phyloP scores from a whole-genome alignment of 2,113 vertebrate genomes.

The Rana temporaria region DNA sequence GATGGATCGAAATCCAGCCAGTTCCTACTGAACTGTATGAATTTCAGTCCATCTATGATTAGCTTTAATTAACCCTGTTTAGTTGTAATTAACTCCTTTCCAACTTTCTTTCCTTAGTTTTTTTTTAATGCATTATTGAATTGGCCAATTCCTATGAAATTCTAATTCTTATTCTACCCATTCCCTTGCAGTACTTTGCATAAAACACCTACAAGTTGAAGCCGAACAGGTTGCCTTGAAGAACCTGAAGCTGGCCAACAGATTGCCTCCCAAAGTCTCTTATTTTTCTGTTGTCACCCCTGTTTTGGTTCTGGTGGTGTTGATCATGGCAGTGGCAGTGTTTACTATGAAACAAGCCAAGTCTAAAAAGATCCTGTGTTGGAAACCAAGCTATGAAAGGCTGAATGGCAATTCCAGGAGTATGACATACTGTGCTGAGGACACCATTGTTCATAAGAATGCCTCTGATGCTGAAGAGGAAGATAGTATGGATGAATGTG shows the following conservation, averaged over 20 bases:
- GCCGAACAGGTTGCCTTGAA: conserved; percentile 51
- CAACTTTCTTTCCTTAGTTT: too few relatives aligned
- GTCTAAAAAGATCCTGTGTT: conserved; percentile 73
- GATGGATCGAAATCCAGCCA: too few relatives aligned
- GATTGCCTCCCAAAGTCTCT: conserved; percentile 60
- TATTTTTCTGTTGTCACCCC: conserved; percentile 67
- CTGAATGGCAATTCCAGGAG: conserved; percentile 66
- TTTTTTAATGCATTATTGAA: too few relatives aligned
- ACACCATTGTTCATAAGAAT: conserved; percentile 6
- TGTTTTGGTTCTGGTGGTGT: conserved; percentile 64
- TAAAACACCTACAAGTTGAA: conserved; percentile 66
- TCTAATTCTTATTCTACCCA: too few relatives aligned
- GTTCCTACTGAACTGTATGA: too few relatives aligned
- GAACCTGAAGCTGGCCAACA: conserved; percentile 49
- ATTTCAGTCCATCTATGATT: too few relatives aligned
- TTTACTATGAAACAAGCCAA: conserved; percentile 69
- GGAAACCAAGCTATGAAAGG: conserved; percentile 76
- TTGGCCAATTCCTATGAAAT: too few relatives aligned
- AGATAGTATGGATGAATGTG: conserved; percentile 73
- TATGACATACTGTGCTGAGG: conserved; percentile 5
- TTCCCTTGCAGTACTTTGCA: conserved; percentile 70
- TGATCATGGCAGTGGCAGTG: conserved; percentile 64
- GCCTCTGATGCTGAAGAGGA: background rate
- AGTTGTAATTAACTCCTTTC: too few relatives aligned
- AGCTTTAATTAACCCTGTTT: too few relatives aligned